Evolutionary conservation across 2,888 invertebrate genomes (phyloP).

Genomic region (Idaea straminata): DNA sequence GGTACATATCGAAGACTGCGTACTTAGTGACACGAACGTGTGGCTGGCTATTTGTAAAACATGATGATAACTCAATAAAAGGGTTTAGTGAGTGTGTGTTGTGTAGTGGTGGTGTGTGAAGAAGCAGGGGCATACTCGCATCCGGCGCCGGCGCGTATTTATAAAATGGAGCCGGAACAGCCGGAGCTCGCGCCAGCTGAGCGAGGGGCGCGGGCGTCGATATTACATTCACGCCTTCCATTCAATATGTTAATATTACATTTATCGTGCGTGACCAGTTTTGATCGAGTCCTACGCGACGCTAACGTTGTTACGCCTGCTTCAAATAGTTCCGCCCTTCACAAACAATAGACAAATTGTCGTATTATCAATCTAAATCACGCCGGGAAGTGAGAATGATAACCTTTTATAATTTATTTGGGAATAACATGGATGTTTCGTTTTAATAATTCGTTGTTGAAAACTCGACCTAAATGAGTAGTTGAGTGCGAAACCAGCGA

Average conservation of each 20-base stretch:
- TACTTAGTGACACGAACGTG: slow-evolving; percentile 31
- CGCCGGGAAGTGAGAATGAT: slow-evolving; percentile 13
- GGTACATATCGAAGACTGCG: background rate
- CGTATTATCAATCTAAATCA: slow-evolving; percentile 23
- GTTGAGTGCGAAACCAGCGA: background rate
- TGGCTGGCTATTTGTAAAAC: slow-evolving; percentile 51
- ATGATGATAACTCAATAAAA: slow-evolving; percentile 56
- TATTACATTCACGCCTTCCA: slow-evolving; percentile 41
- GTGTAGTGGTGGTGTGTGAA: slow-evolving; percentile 36
- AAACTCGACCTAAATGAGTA: background rate
- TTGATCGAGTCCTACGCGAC: slow-evolving; percentile 27
- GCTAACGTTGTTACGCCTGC: slow-evolving; percentile 14
- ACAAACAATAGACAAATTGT: slow-evolving; percentile 23
- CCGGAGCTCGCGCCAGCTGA: slow-evolving; percentile 55
- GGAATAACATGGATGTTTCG: background rate
- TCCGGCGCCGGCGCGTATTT: slow-evolving; percentile 73
- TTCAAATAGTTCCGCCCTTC: slow-evolving; percentile 25
- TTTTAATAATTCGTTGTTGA: background rate
- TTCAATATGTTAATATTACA: slow-evolving; percentile 40
- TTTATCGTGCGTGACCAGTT: slow-evolving; percentile 38
- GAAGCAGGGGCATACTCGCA: slow-evolving; percentile 40
- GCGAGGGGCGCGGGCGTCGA: slow-evolving; percentile 50
- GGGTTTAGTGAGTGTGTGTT: slow-evolving; percentile 49
- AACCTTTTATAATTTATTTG: background rate
- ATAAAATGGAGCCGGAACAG: slow-evolving; percentile 72